phyloP scores from a whole-genome alignment of 2,888 invertebrate species.

The Dicranocentrus wangi region DNA sequence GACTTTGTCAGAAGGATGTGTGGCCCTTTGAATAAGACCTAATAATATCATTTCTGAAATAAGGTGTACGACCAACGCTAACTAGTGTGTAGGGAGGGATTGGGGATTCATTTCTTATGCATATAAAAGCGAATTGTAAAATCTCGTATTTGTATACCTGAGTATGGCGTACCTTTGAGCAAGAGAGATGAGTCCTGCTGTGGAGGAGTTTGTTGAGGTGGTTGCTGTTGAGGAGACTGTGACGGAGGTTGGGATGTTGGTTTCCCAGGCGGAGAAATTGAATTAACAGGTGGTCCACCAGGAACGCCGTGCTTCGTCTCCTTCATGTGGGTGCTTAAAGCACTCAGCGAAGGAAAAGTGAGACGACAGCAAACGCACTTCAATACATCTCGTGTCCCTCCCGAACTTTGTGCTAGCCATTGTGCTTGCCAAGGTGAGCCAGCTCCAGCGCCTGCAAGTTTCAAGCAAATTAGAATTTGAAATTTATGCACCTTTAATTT shows the following conservation, averaged over 20 bases:
- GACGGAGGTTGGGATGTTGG: constrained; percentile 79
- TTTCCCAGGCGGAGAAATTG: constrained; percentile 78
- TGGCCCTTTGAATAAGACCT: too few species aligned
- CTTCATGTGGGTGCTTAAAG: constrained; percentile 97
- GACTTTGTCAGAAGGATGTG: too few species aligned
- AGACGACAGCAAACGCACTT: constrained; percentile 99
- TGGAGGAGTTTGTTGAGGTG: constrained; percentile 85
- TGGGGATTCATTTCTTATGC: too few species aligned
- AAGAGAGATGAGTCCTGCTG: constrained; percentile 71
- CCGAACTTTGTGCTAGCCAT: constrained; percentile 96
- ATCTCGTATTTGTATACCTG: too few species aligned
- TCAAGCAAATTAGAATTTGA: constrained; percentile 1
- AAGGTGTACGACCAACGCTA: too few species aligned
- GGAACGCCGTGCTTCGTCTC: constrained; percentile 91
- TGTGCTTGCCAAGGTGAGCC: constrained; percentile 92
- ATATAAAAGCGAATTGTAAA: too few species aligned
- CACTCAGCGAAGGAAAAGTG: constrained; percentile 94
- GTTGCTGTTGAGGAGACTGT: constrained; percentile 84
- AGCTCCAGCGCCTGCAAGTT: constrained; percentile 67
- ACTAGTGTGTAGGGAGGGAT: too few species aligned
- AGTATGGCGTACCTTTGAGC: constrained; percentile 73
- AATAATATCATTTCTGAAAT: too few species aligned
- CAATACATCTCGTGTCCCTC: constrained; percentile 94
- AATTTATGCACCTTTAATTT: background rate
- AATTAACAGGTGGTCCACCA: constrained; percentile 55